Percentiles rank a stretch among this genome's conserved stretches.
Conservation (phyloP, 2,888 invertebrate species). For the Cerastoderma edule region DNA sequence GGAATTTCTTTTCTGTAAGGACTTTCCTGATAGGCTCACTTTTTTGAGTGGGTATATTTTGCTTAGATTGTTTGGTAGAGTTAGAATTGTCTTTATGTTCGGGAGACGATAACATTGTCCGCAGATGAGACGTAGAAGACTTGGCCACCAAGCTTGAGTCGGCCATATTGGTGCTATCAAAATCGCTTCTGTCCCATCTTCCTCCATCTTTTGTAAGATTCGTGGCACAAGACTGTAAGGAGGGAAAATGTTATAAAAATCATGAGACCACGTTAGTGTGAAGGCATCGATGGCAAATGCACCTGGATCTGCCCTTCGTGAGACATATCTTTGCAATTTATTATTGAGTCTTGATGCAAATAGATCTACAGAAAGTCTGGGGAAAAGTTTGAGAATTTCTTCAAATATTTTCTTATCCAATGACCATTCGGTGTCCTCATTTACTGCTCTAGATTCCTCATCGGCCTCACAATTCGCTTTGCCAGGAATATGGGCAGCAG, state of each 20-base stretch:
- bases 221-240: slow-evolving; percentile 49
- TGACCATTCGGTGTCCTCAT: slow-evolving; percentile 53
- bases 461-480: slow-evolving; percentile 40
- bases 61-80: slow-evolving; percentile 28
- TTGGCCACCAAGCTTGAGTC: slow-evolving; percentile 41
- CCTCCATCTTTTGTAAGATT: slow-evolving; percentile 31
- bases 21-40: slow-evolving; percentile 31
- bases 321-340: slow-evolving; percentile 37
- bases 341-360: slow-evolving; percentile 49
- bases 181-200: slow-evolving; percentile 26
- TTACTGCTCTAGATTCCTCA: slow-evolving; percentile 33
- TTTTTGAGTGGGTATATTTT: slow-evolving; percentile 32
- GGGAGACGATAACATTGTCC: slow-evolving; percentile 19
- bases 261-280: slow-evolving; percentile 31
- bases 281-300: slow-evolving; percentile 51
- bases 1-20: slow-evolving; percentile 34
- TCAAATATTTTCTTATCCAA: slow-evolving; percentile 27
- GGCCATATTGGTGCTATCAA: slow-evolving; percentile 42
- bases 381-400: slow-evolving; percentile 2
- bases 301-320: slow-evolving; percentile 38
- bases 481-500: slow-evolving; percentile 46
- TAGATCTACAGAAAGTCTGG: slow-evolving; percentile 28
- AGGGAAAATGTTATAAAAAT: slow-evolving; percentile 45
- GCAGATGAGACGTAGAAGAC: slow-evolving; percentile 15
- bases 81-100: slow-evolving; percentile 9